Conservation (phyloP, 2,888 invertebrate species). For the Oxystoma pomonae region DNA sequence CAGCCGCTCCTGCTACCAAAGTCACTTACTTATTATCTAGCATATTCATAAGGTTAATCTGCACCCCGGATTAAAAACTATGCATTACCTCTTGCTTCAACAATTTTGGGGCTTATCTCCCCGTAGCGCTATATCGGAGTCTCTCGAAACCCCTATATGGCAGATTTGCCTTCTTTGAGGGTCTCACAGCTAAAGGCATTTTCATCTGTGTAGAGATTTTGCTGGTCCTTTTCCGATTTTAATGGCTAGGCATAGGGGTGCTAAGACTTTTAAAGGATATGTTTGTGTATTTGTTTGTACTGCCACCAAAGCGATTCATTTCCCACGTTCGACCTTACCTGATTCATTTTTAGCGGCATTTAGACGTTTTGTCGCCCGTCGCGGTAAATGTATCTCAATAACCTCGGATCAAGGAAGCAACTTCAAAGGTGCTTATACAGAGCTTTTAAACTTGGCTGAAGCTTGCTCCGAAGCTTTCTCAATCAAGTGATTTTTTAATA, state of each 20-base stretch:
- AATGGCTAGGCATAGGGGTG: not conserved
- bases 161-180: too few species aligned
- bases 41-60: not conserved
- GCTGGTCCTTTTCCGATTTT: conserved; percentile 1
- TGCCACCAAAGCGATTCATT: too few species aligned
- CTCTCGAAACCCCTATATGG: not conserved
- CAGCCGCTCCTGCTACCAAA: too few species aligned
- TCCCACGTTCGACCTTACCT: too few species aligned
- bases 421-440: not conserved
- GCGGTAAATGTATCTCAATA: not conserved
- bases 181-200: too few species aligned
- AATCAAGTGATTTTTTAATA: not conserved
- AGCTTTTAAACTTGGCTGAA: not conserved
- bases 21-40: not conserved
- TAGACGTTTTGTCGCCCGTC: not conserved
- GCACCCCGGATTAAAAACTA: not conserved
- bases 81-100: not conserved
- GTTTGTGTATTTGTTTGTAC: not conserved
- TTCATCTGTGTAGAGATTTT: not conserved
- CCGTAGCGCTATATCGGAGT: not conserved
- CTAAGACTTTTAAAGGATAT: conserved; percentile 1
- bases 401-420: not conserved
- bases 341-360: not conserved
- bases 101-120: not conserved
- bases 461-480: not conserved